Evolutionary conservation across 2,888 invertebrate species (phyloP), one percentile per base, ranked within the genome.

Genomic region (Campopleginae sp.): DNA sequence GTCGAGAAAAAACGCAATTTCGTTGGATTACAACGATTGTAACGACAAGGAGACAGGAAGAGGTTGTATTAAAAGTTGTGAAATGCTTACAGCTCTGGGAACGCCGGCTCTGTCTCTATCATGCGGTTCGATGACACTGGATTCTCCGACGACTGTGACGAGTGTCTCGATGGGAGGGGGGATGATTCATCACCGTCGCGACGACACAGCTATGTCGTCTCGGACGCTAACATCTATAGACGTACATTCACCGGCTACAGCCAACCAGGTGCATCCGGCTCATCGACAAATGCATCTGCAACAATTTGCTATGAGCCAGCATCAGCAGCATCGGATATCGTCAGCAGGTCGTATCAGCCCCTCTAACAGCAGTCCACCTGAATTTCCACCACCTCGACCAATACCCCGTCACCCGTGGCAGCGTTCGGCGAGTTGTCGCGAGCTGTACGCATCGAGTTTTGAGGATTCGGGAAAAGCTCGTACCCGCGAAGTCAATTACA

Each of bases 351-450:
- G 93, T 94, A 94, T 94, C 93, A 93, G 93, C 93, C 93, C 93
- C 93, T 93, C 93, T 94, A 93, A 93, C 93, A 92, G 93, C 92
- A 93, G 93, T 93, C 93, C 93, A 88, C 91, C 92, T 88, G 93
- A 93, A 92, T 93, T 93, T 88, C 93, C 93, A 85, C 91, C 94
- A 87, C 93, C 94, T 82, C 94, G 95, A 91, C 93, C 93, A 87
- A 82, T 92, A 86, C 93, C 93, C 88, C 94, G 94, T 87, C 95
- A 95, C 91, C 93, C 95, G 84, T 97, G 97, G 97, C 96, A 97
- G 87, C 96, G 97, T 92, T 97, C 97, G 92, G 96, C 97, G 90
- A 97, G 97, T 91, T 97, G 97, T 94, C 96, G 97, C 94, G 97
- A 97, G 92, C 95, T 98, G 85, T 96, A 96, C 92, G 97, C 97